Percentiles rank a stretch among this genome's conserved stretches.
These are phyloP conservation scores for Helarctos malayanus DNA, from an alignment of 2,797 vertebrate genomes.

Conservation along the genomic window DNA sequence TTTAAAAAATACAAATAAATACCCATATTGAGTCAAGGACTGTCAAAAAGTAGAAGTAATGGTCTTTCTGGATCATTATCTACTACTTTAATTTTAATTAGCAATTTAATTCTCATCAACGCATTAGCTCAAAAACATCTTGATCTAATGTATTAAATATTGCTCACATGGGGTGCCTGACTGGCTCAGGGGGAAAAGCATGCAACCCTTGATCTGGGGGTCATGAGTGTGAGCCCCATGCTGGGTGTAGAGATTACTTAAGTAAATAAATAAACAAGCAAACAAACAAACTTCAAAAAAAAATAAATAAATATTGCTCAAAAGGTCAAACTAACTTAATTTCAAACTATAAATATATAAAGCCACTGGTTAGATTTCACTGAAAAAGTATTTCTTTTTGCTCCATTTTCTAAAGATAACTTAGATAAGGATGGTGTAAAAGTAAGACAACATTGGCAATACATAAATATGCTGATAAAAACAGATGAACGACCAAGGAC, in stretches of 20 bases:
- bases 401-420: constrained; percentile 53
- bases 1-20: not conserved
- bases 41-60: constrained; percentile 25
- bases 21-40: not conserved
- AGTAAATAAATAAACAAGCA: not conserved
- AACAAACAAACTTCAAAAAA: not conserved
- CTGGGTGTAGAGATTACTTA: not conserved
- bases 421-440: not conserved
- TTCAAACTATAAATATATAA: constrained; percentile 28
- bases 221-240: not conserved
- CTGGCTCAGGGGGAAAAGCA: not conserved
- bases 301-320: not conserved
- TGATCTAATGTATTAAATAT: not conserved
- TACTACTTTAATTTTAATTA: constrained; percentile 29
- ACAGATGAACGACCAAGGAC: not conserved
- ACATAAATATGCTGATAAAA: constrained; percentile 42
- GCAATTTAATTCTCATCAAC: constrained; percentile 51
- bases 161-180: not conserved
- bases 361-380: not conserved
- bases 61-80: not conserved
- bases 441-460: not conserved
- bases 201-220: not conserved
- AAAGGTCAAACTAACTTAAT: constrained; percentile 16
- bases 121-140: not conserved
- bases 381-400: not conserved